Evolutionary conservation across 1,140 invertebrate species (phyloP).

Genomic region (Drosophila repleta): DNA sequence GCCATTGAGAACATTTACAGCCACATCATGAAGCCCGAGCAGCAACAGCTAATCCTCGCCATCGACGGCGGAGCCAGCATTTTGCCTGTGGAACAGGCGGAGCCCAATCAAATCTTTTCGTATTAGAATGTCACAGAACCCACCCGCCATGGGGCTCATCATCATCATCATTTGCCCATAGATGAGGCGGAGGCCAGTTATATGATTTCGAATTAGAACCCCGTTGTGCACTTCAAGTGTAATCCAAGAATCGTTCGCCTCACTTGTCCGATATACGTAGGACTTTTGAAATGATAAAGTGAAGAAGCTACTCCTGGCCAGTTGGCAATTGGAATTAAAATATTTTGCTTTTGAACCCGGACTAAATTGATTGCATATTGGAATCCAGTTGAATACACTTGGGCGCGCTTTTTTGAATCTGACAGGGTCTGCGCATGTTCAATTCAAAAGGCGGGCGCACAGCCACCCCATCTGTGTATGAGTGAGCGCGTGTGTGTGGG

Average conservation of each 20-base stretch:
- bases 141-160: too few species aligned
- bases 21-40: slow-evolving; percentile 53
- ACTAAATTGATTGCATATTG: too few species aligned
- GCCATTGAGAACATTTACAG: slow-evolving; percentile 68
- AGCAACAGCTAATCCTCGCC: slow-evolving; percentile 16
- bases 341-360: too few species aligned
- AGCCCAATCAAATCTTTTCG: slow-evolving; percentile 18
- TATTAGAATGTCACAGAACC: slow-evolving; percentile 8
- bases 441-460: background rate
- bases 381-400: background rate
- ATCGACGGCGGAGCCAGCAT: slow-evolving; percentile 25
- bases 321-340: too few species aligned
- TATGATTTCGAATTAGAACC: background rate
- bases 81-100: slow-evolving; percentile 6
- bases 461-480: background rate
- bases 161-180: background rate
- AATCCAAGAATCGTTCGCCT: too few species aligned
- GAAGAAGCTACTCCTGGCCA: too few species aligned
- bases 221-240: background rate
- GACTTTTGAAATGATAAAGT: too few species aligned
- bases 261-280: too few species aligned
- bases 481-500: slow-evolving; percentile 8
- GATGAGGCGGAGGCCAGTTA: background rate
- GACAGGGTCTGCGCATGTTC: slow-evolving; percentile 22
- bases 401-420: slow-evolving; percentile 36